Conservation (phyloP, 2,113 vertebrate genomes). For the Gopherus flavomarginatus region DNA sequence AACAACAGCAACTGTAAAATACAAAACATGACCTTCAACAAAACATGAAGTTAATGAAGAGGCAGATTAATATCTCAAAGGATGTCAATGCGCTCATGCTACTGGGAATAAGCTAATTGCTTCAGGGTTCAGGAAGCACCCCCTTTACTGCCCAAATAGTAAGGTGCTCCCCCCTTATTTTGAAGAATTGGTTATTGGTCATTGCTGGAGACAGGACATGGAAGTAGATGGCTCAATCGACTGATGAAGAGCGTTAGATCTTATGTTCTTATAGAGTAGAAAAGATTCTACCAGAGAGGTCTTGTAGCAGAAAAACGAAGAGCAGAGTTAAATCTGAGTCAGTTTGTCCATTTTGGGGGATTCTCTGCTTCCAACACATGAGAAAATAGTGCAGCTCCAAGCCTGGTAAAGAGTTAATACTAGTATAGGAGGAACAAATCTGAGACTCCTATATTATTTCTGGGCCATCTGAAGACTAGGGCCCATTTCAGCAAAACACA, state of each 20-base stretch:
- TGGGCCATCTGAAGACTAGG: neutral
- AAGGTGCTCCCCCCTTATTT: accelerated
- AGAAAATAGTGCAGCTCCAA: neutral
- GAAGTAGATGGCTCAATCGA: neutral
- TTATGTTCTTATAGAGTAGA: neutral
- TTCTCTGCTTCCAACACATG: neutral
- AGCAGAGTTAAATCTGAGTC: neutral
- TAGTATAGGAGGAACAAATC: neutral
- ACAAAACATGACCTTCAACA: neutral
- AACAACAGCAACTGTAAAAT: neutral
- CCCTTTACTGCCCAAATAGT: neutral
- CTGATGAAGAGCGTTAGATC: neutral
- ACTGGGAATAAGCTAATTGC: neutral
- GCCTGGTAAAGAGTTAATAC: neutral
- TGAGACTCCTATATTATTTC: neutral
- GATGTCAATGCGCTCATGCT: neutral
- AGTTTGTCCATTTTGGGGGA: neutral
- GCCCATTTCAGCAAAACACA: neutral
- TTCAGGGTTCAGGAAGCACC: neutral
- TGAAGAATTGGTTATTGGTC: neutral
- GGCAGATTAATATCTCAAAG: accelerated
- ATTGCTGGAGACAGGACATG: neutral
- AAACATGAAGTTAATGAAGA: neutral
- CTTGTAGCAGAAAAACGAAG: neutral
- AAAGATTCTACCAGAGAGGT: neutral